Evolutionary conservation across 2,797 vertebrate species (phyloP), one percentile per base, ranked within the genome.

Genomic region (Chanos chanos): DNA sequence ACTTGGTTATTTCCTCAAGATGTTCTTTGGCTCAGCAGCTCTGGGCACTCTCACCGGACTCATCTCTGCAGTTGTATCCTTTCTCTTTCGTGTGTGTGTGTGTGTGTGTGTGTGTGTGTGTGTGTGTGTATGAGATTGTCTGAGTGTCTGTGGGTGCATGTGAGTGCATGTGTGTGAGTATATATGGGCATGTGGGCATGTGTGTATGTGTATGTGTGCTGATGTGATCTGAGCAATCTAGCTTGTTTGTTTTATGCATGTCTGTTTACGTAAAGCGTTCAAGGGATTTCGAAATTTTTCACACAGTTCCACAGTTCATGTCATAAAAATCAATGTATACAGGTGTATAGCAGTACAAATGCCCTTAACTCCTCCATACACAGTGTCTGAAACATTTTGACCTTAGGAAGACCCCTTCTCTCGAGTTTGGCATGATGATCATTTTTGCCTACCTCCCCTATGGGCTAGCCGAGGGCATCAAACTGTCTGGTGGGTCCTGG

Each of bases 371-470:
- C 3, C 4, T 2, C n/a, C 18, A 5, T 15, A 7, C 44, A 12
- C 54, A 91, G 89, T 84, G 79, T 68, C 82, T 99, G 1, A 99
- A 99, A 81, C 93, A 98, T 69, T 92, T 98, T 69, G 97, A 99
- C 79, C 81, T 99, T 82, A 92, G 97, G 79, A 99, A 95, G 59
- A 99, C 97, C 0, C 97, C 97, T 0, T 99, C 97, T 9, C 79
- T 99, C 31, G 97, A 99, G 80, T 99, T 99, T 61, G 96, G 95
- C 3, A 97, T 98, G 94, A 99, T 99, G 97, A 96, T 99, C 40
- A 98, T 99, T 71, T 99, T 99, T 58, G 97, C 97, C 2, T 99
- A 99, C 66, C 92, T 99, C 43, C 97, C 97, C 1, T 99, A 99
- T 0, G 96, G 97, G 18, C 89, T 99, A 15, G 92, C 95, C 34